Conservation (phyloP, 92 coral and sea anemone genomes). For the Ricordea florida region DNA sequence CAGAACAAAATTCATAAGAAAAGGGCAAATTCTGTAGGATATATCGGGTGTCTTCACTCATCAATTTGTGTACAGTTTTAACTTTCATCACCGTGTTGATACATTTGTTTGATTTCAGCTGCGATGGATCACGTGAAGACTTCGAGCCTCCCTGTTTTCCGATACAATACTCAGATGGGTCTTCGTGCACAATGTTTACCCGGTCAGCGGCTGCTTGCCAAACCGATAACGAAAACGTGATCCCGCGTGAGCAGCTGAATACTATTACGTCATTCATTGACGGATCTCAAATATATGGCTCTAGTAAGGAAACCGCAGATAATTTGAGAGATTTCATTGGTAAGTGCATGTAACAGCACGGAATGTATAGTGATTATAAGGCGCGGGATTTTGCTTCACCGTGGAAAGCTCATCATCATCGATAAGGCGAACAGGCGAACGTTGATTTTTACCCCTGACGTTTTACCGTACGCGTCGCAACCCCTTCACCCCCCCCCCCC, state of each 20-base stretch:
- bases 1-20: too few relatives aligned
- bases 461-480: background rate
- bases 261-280: slow-evolving; percentile 93
- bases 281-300: slow-evolving; percentile 97
- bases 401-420: background rate
- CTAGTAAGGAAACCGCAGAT: slow-evolving; percentile 65
- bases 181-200: slow-evolving; percentile 92
- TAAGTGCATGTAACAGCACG: slow-evolving; percentile 52
- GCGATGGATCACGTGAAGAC: slow-evolving; percentile 85
- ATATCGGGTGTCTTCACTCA: background rate
- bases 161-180: slow-evolving; percentile 75
- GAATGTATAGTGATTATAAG: too few relatives aligned
- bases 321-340: slow-evolving; percentile 72
- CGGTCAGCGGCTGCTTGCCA: slow-evolving; percentile 99
- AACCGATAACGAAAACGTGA: slow-evolving; percentile 76
- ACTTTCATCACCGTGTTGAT: background rate
- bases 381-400: background rate
- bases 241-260: slow-evolving; percentile 91
- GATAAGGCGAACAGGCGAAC: background rate
- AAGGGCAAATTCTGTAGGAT: too few relatives aligned
- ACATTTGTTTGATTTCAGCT: slow-evolving; percentile 30
- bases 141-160: slow-evolving; percentile 96
- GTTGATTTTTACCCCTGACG: background rate
- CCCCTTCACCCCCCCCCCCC: too few relatives aligned
- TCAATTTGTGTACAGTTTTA: background rate